phyloP scores from a whole-genome alignment of 1,140 invertebrate genomes.

The Hylyphantes graminicola region DNA sequence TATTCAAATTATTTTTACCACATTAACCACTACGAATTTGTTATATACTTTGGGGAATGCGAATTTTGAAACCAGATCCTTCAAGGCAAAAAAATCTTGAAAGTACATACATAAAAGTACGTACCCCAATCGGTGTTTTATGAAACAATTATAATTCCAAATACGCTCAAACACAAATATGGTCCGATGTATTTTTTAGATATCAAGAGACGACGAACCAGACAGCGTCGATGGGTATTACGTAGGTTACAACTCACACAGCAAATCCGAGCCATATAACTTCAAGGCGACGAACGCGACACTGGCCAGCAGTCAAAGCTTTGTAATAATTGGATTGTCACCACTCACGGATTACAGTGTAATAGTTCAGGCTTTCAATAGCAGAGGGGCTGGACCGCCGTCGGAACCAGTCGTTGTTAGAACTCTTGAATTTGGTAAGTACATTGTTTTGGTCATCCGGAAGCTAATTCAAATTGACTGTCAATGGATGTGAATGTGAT shows the following conservation, averaged over 20 bases:
- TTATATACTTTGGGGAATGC: no score
- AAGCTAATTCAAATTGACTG: no score
- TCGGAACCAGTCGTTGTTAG: conserved; percentile 79
- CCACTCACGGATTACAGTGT: conserved; percentile 66
- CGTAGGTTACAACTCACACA: conserved; percentile 71
- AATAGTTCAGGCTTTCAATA: conserved; percentile 67
- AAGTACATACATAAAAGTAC: no score
- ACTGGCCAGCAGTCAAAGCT: neutral
- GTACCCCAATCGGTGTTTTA: no score
- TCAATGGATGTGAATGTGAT: no score
- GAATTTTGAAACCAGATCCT: no score
- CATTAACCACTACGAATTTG: no score
- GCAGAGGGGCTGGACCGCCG: conserved; percentile 75
- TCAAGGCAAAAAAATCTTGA: no score
- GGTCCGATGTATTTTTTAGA: neutral
- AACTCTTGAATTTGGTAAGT: conserved; percentile 60
- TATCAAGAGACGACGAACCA: conserved; percentile 13
- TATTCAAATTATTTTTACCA: no score
- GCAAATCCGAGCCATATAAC: conserved; percentile 63
- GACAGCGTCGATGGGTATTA: conserved; percentile 73
- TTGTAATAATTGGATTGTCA: neutral
- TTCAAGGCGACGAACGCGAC: conserved; percentile 48
- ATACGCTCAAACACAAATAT: no score
- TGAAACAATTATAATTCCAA: no score
- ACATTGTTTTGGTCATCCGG: neutral